phyloP scores from a whole-genome alignment of 1,140 invertebrate species.

The Rhopalosiphum padi region DNA sequence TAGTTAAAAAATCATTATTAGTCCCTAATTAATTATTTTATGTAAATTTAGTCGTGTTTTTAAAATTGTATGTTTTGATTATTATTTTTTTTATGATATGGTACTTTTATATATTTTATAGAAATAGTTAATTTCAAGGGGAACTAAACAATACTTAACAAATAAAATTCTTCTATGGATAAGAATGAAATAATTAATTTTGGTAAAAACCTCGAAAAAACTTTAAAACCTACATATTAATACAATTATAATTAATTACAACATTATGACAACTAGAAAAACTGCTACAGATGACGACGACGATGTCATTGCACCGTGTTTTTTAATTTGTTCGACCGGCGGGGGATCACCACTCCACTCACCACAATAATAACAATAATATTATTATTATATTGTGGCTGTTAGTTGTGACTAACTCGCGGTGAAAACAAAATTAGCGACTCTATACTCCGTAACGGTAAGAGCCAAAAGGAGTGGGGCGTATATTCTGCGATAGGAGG shows the following conservation, averaged over 20 bases:
- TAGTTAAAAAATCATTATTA: neutral
- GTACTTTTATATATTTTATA: too few species aligned
- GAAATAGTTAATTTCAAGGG: neutral
- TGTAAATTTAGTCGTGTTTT: neutral
- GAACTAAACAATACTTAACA: neutral
- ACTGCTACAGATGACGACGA: neutral
- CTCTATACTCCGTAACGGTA: neutral
- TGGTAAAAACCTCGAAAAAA: neutral
- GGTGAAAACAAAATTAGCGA: neutral
- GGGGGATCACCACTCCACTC: neutral
- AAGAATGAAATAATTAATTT: neutral
- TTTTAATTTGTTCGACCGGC: constrained; percentile 23
- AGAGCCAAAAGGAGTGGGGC: too few species aligned
- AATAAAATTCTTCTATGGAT: neutral
- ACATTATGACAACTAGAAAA: neutral
- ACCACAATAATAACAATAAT: neutral
- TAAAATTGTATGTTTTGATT: neutral
- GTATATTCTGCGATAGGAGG: too few species aligned
- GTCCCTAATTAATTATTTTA: neutral
- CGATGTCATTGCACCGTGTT: constrained; percentile 23
- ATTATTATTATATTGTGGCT: neutral
- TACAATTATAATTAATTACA: too few species aligned
- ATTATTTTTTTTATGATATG: too few species aligned
- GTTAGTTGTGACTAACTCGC: neutral
- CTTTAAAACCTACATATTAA: too few species aligned